A percentile compares a stretch with the other conserved stretches of the same genome.
phyloP scores from a whole-genome alignment of 2,113 vertebrate species.

The Haliaeetus leucogaster region DNA sequence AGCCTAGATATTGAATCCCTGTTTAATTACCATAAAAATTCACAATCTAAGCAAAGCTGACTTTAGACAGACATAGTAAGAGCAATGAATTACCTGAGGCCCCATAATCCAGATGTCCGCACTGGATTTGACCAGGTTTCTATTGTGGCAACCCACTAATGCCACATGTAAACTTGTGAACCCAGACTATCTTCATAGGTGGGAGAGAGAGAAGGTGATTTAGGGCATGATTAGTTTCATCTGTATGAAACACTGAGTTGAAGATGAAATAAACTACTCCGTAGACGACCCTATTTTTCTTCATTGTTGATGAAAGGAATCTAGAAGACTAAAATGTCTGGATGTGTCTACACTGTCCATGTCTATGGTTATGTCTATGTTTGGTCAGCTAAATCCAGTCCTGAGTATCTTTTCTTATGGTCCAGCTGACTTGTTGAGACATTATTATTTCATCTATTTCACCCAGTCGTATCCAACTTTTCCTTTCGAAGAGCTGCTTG shows the following conservation, averaged over 20 bases:
- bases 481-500: background rate
- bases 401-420: background rate
- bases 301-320: background rate
- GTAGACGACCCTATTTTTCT: background rate
- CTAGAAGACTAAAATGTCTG: background rate
- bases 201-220: background rate
- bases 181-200: background rate
- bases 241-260: background rate
- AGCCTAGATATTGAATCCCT: background rate
- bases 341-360: background rate
- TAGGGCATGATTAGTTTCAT: background rate
- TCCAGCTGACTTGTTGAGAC: background rate
- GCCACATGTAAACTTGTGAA: background rate
- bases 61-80: background rate
- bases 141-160: background rate
- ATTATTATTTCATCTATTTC: background rate
- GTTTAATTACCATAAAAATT: background rate
- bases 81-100: background rate
- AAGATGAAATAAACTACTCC: background rate
- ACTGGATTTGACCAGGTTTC: background rate
- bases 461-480: background rate
- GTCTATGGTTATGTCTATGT: background rate
- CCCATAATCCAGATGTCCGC: background rate
- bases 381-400: background rate
- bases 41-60: background rate